Percentiles rank a stretch among this genome's conserved stretches.
phyloP scores from a whole-genome alignment of 2,113 vertebrate species.

The Strix uralensis region DNA sequence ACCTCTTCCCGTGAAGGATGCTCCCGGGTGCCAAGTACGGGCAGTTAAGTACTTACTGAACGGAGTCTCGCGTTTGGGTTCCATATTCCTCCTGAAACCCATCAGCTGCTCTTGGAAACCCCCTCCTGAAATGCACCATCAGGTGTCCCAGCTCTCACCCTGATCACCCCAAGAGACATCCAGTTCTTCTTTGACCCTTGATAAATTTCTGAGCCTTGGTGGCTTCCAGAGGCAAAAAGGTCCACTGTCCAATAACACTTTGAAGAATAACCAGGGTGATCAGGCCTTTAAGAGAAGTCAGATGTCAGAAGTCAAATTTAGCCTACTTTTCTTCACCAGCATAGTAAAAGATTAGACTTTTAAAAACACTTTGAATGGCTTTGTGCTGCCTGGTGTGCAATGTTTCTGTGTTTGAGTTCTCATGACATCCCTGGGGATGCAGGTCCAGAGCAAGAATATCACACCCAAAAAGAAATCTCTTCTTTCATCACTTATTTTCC shows the following conservation, averaged over 20 bases:
- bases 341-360: neutral
- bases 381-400: neutral
- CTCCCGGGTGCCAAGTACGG: neutral
- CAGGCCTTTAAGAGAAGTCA: neutral
- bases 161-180: neutral
- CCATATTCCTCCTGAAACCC: neutral
- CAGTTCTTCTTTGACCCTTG: neutral
- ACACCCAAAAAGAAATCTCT: neutral
- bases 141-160: neutral
- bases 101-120: accelerated
- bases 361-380: neutral
- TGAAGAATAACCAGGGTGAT: neutral
- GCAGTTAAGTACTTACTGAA: neutral
- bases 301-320: neutral
- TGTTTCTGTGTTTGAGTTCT: neutral
- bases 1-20: neutral
- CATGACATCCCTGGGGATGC: neutral
- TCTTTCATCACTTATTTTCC: neutral
- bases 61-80: neutral
- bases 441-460: neutral
- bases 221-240: neutral
- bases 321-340: too few relatives aligned
- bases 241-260: neutral
- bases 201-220: neutral
- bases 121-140: neutral